These are phyloP conservation scores for Macrophya annulata DNA, from an alignment of 2,888 invertebrate species.

Conservation along the genomic window DNA sequence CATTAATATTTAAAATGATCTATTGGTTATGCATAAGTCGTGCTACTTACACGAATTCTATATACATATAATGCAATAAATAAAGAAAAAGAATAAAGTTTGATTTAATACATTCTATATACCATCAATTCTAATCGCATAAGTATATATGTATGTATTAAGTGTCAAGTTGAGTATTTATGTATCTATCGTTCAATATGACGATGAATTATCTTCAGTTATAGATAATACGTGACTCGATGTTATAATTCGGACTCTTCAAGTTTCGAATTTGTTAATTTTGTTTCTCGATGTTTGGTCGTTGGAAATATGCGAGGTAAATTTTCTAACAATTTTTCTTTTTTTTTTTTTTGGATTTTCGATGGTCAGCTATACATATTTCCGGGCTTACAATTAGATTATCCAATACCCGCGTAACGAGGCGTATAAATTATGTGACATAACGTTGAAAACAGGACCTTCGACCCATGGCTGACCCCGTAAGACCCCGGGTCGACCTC, in stretches of 20 bases:
- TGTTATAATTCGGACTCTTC: not conserved
- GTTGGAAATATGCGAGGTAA: no score
- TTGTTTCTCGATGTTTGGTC: no score
- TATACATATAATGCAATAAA: slow-evolving; percentile 12
- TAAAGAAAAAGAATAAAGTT: not conserved
- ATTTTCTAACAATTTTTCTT: not conserved
- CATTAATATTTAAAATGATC: slow-evolving; percentile 31
- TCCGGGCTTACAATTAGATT: not conserved
- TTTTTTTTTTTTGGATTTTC: not conserved
- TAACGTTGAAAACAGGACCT: slow-evolving; percentile 38
- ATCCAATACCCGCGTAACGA: slow-evolving; percentile 20
- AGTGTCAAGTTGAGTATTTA: not conserved
- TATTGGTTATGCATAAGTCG: slow-evolving; percentile 22
- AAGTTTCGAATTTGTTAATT: no score
- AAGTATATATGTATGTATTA: not conserved
- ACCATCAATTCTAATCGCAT: not conserved
- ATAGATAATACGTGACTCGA: not conserved
- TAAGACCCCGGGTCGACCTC: slow-evolving; percentile 22
- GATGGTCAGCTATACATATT: not conserved
- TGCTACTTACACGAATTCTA: not conserved
- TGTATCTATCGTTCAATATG: not conserved
- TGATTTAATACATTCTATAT: not conserved
- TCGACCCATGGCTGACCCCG: slow-evolving; percentile 35
- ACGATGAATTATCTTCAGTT: not conserved
- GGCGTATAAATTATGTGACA: slow-evolving; percentile 44